Base-by-base conservation (phyloP, 1,140 invertebrate genomes). In the Atta cephalotes region DNA sequence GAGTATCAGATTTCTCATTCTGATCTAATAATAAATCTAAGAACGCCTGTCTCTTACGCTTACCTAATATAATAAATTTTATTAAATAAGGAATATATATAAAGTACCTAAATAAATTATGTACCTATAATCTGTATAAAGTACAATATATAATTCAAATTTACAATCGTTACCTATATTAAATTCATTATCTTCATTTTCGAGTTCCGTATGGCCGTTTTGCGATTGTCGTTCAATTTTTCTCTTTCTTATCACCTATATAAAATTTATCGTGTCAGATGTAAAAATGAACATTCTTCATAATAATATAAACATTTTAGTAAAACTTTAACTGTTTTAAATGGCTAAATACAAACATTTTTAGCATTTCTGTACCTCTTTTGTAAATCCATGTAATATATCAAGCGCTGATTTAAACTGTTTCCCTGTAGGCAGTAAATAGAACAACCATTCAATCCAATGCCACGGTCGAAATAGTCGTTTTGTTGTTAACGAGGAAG, bases 21-120 rank as follows among this genome's bases (percentile, higher is more conserved):
- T 96, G 94, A 86, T 97, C 96, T 16, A 98, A 93, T 25, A 98
- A 92, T 71, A 97, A 94, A 95, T 98, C 98, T 72, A 98, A 92
- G 90, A 98, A 97, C 16, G 95, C 95, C 91, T 94, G 94, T 82
- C 94, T 95, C 35, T 94, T 95, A 62, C 91, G 93, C 39, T 91
- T 93, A 12, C 95, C 96, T 95, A 2, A 51, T 14, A 5, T 0
- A 21, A 5, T 4, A 65, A 49, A 86, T 68, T 80, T 63, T 56
- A 21, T 49, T 14, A 31, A 2, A 53, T n/a, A 53, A 68, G 12
- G 6, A 66, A 79, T 63, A 51, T 25, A 63, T 16, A 51, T 7
- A 5, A 39, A 39, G 35, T 18, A 14, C 35, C 35, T 39, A 39
- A 35, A 35, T 35, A 35, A 35, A 39, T 39, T 39, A 39, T 39